Conservation (phyloP, 2,888 invertebrate genomes). For the Sarcophaga variegata region DNA sequence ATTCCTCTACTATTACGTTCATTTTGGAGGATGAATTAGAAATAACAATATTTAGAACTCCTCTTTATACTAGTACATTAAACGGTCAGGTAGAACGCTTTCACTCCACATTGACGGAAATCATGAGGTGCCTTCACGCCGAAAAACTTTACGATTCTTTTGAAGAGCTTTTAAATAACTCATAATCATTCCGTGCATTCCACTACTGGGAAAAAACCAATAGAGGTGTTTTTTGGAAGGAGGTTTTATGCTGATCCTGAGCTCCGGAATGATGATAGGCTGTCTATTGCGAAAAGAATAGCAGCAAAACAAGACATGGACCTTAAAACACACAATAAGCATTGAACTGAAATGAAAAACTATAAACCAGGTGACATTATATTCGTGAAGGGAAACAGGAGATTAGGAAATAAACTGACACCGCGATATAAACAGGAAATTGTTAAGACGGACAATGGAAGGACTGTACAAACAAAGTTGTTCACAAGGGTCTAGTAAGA, state of each 20-base stretch:
- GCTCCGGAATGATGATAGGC: too few relatives aligned
- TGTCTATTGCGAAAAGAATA: too few relatives aligned
- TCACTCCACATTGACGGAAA: conserved; percentile 68
- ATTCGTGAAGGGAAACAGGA: conserved; percentile 33
- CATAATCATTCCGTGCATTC: conserved; percentile 66
- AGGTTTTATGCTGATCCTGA: too few relatives aligned
- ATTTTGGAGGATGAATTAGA: conserved; percentile 63
- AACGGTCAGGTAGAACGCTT: conserved; percentile 59
- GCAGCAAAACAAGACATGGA: too few relatives aligned
- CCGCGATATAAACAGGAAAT: conserved; percentile 17
- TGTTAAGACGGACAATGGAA: conserved; percentile 32
- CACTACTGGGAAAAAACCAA: conserved; percentile 61
- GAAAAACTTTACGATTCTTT: conserved; percentile 13
- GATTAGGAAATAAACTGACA: conserved; percentile 34
- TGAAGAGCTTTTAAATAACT: conserved; percentile 22
- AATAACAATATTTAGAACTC: conserved; percentile 54
- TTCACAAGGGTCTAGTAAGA: conserved; percentile 1
- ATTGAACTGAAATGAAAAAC: not conserved
- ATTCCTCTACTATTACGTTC: conserved; percentile 48
- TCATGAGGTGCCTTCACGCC: conserved; percentile 65
- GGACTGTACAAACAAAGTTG: conserved; percentile 8
- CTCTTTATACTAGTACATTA: conserved; percentile 26
- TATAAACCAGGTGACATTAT: conserved; percentile 29
- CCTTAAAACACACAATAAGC: too few relatives aligned
- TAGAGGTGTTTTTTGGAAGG: conserved; percentile 52